Conservation (phyloP, 1,140 invertebrate genomes). For the Lepidostoma basale region DNA sequence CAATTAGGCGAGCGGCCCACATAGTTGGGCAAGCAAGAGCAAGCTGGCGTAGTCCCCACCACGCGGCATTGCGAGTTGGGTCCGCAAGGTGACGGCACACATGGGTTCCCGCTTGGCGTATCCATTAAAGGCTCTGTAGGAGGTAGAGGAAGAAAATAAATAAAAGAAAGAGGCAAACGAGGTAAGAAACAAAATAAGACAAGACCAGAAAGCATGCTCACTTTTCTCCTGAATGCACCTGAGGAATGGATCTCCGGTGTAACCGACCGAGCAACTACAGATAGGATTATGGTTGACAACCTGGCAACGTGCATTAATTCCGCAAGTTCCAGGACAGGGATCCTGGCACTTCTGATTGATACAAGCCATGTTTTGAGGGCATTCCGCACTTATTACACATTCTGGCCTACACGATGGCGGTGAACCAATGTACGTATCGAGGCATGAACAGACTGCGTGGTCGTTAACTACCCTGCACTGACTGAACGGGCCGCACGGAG, state of each 20-base stretch:
- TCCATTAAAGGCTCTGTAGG: conserved; percentile 45
- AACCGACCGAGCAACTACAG: conserved; percentile 72
- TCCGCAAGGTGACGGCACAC: conserved; percentile 80
- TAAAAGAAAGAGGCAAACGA: conserved; percentile 33
- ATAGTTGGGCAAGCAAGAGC: conserved; percentile 74
- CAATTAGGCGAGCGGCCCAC: conserved; percentile 78
- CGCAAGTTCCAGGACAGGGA: conserved; percentile 78
- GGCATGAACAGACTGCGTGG: conserved; percentile 74
- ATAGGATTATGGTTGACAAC: conserved; percentile 79
- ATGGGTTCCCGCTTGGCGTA: conserved; percentile 64
- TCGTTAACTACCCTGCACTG: conserved; percentile 68
- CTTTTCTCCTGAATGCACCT: conserved; percentile 66
- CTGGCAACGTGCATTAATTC: conserved; percentile 72
- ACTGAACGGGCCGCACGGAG: conserved; percentile 75
- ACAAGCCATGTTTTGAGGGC: conserved; percentile 71
- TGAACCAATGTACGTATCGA: conserved; percentile 69
- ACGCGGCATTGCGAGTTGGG: conserved; percentile 78
- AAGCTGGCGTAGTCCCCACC: conserved; percentile 71
- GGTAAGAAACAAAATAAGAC: conserved; percentile 32
- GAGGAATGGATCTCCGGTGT: conserved; percentile 75
- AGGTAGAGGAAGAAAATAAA: conserved; percentile 38
- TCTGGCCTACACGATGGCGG: conserved; percentile 76
- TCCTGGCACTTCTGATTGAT: conserved; percentile 77
- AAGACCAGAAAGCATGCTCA: conserved; percentile 56
- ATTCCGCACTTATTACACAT: conserved; percentile 77